Percentiles rank a stretch among this genome's conserved stretches.
Evolutionary conservation across 2,888 invertebrate genomes (phyloP).

Genomic region (Sinodicranocentrus sp.): DNA sequence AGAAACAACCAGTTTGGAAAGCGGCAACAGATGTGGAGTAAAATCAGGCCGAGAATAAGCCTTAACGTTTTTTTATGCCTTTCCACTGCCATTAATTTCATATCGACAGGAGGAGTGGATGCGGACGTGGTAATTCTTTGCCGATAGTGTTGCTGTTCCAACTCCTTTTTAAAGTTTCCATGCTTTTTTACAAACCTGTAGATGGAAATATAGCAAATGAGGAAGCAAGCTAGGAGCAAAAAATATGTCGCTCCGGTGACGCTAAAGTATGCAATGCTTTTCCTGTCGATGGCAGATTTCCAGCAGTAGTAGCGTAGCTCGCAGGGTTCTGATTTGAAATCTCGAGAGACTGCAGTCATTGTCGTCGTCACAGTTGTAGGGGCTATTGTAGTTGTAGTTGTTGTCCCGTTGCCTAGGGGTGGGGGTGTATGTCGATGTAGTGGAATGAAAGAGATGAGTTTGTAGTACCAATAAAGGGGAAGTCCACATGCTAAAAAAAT

Average conservation of each 20-base stretch:
- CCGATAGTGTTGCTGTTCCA: not conserved
- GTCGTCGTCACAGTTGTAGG: not conserved
- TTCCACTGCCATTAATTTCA: constrained; percentile 9
- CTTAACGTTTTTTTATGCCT: constrained; percentile 80
- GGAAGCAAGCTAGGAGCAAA: constrained; percentile 52
- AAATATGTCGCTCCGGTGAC: constrained; percentile 59
- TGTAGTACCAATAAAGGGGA: constrained; percentile 66
- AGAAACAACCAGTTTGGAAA: constrained; percentile 81
- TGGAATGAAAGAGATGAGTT: constrained; percentile 36
- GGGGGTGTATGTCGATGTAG: not conserved
- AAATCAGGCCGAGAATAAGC: constrained; percentile 81
- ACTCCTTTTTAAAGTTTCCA: constrained; percentile 25
- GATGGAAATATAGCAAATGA: constrained; percentile 73
- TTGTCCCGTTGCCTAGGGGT: too few species aligned
- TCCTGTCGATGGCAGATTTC: constrained; percentile 48
- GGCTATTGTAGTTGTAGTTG: not conserved
- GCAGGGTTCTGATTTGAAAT: constrained; percentile 31
- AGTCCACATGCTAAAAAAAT: constrained; percentile 44
- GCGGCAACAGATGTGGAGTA: constrained; percentile 81
- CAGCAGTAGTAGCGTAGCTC: constrained; percentile 61
- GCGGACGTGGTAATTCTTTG: not conserved
- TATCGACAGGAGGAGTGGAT: too few species aligned
- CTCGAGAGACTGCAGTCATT: not conserved
- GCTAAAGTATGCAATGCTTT: constrained; percentile 62
- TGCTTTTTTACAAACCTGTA: constrained; percentile 68